These are phyloP conservation scores for Samia ricini DNA, from an alignment of 1,140 invertebrate genomes.

Conservation along the genomic window DNA sequence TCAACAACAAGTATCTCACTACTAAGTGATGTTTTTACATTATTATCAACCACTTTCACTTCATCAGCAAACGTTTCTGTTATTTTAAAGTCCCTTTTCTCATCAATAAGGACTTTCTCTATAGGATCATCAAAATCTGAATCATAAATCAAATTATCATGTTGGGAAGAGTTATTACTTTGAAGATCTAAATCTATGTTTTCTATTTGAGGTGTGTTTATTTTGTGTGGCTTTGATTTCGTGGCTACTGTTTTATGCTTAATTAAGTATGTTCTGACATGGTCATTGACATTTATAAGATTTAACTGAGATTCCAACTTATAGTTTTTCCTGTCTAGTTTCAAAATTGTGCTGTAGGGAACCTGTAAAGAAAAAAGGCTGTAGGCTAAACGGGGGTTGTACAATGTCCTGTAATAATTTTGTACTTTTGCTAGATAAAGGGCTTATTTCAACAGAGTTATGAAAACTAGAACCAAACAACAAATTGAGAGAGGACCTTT, in stretches of 20 bases:
- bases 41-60: background rate
- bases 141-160: background rate
- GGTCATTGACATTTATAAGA: background rate
- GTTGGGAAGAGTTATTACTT: background rate
- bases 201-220: background rate
- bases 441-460: no score
- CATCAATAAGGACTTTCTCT: background rate
- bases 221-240: conserved; percentile 2
- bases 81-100: background rate
- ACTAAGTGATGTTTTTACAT: background rate
- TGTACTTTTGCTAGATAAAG: no score
- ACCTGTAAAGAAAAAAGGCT: conserved; percentile 1
- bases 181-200: background rate
- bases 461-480: no score
- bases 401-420: no score
- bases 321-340: background rate
- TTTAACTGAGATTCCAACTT: background rate
- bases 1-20: background rate
- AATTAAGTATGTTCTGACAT: background rate
- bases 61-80: background rate
- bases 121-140: background rate
- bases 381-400: no score
- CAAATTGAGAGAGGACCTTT: no score
- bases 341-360: background rate
- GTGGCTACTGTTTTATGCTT: background rate